Percentiles rank a stretch among this genome's conserved stretches.
phyloP scores from a whole-genome alignment of 2,113 vertebrate genomes.

The Psittacara wagleri region DNA sequence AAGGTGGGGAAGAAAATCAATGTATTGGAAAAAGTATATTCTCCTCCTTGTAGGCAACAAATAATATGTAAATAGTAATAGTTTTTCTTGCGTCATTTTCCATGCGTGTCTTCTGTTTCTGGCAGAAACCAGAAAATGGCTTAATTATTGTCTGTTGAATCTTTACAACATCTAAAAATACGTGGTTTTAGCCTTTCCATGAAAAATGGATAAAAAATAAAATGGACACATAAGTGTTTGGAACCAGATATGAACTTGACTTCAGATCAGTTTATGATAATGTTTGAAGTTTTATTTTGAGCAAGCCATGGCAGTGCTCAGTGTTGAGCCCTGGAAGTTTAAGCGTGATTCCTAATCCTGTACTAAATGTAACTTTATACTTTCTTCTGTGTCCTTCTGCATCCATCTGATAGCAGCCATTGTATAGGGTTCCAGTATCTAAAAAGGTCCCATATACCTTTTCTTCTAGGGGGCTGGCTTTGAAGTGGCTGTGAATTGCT shows the following conservation, averaged over 20 bases:
- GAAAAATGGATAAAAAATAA: background rate
- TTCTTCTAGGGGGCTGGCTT: background rate
- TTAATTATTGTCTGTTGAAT: background rate
- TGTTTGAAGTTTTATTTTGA: background rate
- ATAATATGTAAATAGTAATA: background rate
- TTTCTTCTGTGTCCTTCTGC: background rate
- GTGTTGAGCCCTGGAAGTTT: background rate
- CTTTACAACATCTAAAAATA: background rate
- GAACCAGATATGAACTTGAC: background rate
- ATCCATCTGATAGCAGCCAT: background rate
- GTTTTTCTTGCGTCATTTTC: background rate
- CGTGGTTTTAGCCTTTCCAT: background rate
- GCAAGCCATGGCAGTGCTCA: background rate
- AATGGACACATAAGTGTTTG: background rate
- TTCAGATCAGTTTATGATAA: background rate
- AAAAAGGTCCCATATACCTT: background rate
- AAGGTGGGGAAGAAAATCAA: background rate
- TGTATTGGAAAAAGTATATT: background rate
- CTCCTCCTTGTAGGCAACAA: background rate
- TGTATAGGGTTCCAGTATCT: background rate
- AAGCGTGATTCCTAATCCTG: background rate
- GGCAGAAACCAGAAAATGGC: background rate
- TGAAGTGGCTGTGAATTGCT: background rate
- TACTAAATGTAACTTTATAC: background rate
- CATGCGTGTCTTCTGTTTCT: background rate